Evolutionary conservation across 2,797 vertebrate genomes (phyloP).

Genomic region (Hemitrygon akajei): DNA sequence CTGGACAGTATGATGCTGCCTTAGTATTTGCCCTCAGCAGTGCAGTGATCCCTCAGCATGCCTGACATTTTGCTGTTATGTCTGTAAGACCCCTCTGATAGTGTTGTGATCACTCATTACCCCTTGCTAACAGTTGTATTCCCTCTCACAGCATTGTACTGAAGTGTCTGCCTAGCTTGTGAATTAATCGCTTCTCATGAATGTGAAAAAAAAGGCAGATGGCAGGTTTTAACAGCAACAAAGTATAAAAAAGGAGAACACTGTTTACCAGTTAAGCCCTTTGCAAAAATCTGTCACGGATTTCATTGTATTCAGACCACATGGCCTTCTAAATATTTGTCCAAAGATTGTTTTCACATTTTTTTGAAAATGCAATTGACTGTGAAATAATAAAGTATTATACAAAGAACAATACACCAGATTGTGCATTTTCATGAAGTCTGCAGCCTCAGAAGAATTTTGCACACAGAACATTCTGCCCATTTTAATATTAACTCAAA

Average conservation of each 20-base stretch:
- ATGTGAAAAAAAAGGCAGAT: not conserved
- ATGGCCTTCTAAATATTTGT: not conserved
- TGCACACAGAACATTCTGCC: not conserved
- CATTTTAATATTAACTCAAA: slow-evolving; percentile 1
- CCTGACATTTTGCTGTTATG: too few relatives aligned
- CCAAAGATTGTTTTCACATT: not conserved
- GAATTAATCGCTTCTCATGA: not conserved
- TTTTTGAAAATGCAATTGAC: not conserved
- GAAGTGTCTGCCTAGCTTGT: not conserved
- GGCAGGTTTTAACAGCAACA: not conserved
- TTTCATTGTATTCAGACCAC: slow-evolving; percentile 1
- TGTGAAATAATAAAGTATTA: not conserved
- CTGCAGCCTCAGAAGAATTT: not conserved
- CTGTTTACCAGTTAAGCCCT: not conserved
- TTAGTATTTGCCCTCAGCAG: too few relatives aligned
- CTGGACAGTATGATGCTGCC: too few relatives aligned
- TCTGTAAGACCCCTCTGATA: too few relatives aligned
- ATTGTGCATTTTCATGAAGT: not conserved
- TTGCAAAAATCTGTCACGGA: not conserved
- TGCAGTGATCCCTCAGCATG: too few relatives aligned
- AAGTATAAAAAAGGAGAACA: not conserved
- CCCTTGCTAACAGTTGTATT: too few relatives aligned
- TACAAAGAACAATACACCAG: not conserved
- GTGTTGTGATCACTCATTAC: too few relatives aligned
- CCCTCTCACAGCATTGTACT: not conserved